Percentiles rank a stretch among this genome's conserved stretches.
These are phyloP conservation scores for Bagarius yarrelli DNA, from an alignment of 2,113 vertebrate species.

Conservation along the genomic window DNA sequence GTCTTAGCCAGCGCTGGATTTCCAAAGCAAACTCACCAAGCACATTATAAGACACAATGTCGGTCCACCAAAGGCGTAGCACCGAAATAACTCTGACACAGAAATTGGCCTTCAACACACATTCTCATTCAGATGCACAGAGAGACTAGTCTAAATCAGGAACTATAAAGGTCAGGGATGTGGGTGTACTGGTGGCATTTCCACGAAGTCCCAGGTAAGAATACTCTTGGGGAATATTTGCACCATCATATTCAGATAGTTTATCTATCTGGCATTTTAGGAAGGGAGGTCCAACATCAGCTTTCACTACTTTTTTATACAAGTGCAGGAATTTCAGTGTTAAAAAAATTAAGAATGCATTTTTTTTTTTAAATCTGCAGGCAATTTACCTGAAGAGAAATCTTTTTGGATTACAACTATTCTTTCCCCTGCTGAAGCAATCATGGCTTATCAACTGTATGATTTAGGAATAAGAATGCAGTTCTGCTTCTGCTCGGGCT, in stretches of 20 bases:
- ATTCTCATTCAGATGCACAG: conserved; percentile 37
- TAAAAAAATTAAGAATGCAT: conserved; percentile 25
- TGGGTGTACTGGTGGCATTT: conserved; percentile 50
- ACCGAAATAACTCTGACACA: conserved; percentile 43
- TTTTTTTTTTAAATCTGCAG: conserved; percentile 35
- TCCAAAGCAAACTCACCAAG: conserved; percentile 39
- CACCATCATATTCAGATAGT: conserved; percentile 48
- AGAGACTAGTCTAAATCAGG: conserved; percentile 43
- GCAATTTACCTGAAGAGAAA: conserved; percentile 30
- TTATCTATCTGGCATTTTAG: conserved; percentile 53
- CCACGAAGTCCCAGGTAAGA: conserved; percentile 46
- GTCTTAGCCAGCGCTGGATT: conserved; percentile 16
- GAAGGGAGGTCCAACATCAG: conserved; percentile 30
- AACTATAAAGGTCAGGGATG: conserved; percentile 48
- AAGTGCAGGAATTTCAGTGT: background rate
- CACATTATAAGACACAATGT: conserved; percentile 31
- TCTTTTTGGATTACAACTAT: conserved; percentile 43
- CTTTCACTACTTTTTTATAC: background rate
- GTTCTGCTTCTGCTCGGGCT: conserved; percentile 24
- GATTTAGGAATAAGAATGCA: conserved; percentile 47
- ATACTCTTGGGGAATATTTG: conserved; percentile 38
- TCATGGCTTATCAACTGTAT: conserved; percentile 48
- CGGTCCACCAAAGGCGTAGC: conserved; percentile 27
- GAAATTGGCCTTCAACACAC: conserved; percentile 41
- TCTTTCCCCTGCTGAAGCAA: conserved; percentile 45